phyloP scores from a whole-genome alignment of 2,888 invertebrate genomes.

The Agrotis clavis region DNA sequence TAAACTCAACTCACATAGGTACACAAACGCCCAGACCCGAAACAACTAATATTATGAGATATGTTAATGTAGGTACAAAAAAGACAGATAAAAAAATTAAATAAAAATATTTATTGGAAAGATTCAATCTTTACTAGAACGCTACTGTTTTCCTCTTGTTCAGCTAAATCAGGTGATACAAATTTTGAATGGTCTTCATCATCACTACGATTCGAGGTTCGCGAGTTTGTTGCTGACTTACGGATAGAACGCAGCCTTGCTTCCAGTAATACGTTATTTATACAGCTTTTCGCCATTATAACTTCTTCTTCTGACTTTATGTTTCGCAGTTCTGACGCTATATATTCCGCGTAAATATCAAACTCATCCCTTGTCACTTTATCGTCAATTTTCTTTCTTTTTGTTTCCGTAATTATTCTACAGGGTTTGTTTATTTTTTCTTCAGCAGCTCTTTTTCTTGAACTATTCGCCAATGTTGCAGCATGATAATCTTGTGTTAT shows the following conservation, averaged over 20 bases:
- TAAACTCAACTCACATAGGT: no score
- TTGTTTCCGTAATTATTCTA: background rate
- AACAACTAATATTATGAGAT: no score
- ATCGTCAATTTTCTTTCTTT: background rate
- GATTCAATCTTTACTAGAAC: constrained; percentile 10
- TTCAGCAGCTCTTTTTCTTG: constrained; percentile 27
- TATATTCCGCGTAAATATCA: constrained; percentile 31
- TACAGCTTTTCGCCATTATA: constrained; percentile 12
- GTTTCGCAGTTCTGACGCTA: constrained; percentile 23
- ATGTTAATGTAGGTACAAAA: no score
- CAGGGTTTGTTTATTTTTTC: background rate
- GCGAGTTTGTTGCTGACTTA: background rate
- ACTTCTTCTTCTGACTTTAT: constrained; percentile 33
- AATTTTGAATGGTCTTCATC: background rate
- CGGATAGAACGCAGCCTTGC: constrained; percentile 25
- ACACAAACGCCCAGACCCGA: no score
- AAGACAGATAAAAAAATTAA: no score
- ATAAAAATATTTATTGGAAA: constrained; percentile 7
- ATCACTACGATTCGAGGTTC: background rate
- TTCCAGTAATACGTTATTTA: constrained; percentile 13
- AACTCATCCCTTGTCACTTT: constrained; percentile 10
- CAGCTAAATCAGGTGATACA: background rate
- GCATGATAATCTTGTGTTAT: background rate
- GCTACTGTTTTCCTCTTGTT: background rate
- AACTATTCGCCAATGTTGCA: background rate